These are phyloP conservation scores for Coluber constrictor DNA, from an alignment of 2,797 vertebrate genomes.

Conservation along the genomic window DNA sequence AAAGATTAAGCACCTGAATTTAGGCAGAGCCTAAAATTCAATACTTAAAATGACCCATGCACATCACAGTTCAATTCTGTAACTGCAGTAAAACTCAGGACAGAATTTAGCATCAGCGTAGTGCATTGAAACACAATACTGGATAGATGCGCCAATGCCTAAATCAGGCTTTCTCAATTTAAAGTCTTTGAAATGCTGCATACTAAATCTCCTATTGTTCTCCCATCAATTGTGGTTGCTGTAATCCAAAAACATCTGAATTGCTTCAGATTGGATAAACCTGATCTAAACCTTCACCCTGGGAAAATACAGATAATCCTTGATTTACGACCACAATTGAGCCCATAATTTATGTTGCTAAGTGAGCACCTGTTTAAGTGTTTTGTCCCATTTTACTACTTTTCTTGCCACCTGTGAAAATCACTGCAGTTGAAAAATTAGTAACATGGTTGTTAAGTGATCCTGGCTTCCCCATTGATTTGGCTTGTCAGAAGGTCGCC, in stretches of 20 bases:
- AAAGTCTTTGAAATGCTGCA: not conserved
- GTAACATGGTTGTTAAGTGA: not conserved
- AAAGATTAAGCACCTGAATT: not conserved
- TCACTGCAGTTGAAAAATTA: not conserved
- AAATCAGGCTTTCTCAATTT: not conserved
- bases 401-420: not conserved
- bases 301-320: not conserved
- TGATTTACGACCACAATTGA: not conserved
- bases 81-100: not conserved
- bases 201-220: not conserved
- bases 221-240: not conserved
- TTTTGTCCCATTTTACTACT: not conserved
- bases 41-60: not conserved
- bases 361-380: not conserved
- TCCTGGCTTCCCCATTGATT: not conserved
- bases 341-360: not conserved
- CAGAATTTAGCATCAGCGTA: not conserved
- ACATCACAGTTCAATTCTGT: not conserved
- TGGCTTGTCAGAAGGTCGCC: too few species aligned
- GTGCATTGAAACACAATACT: not conserved
- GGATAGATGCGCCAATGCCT: not conserved
- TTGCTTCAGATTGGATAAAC: not conserved
- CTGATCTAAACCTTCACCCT: not conserved
- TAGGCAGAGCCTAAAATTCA: not conserved
- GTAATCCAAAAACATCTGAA: not conserved